Evolutionary conservation across 2,888 invertebrate species (phyloP).

Genomic region (Epinotia brunnichana): DNA sequence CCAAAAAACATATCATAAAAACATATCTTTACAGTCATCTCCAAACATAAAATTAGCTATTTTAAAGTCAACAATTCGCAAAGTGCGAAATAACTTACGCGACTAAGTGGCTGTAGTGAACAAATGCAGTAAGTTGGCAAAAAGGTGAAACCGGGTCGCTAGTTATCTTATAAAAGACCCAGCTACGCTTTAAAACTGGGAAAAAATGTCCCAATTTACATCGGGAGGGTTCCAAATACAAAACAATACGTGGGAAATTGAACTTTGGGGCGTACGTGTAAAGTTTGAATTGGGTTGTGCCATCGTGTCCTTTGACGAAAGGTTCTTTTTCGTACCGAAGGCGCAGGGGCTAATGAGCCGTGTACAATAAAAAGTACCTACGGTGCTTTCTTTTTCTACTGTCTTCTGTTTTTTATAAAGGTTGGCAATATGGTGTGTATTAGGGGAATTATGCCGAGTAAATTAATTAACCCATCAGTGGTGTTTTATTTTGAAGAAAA

Average conservation of each 20-base stretch:
- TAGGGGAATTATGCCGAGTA: constrained; percentile 10
- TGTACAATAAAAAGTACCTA: constrained; percentile 63
- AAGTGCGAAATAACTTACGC: constrained; percentile 41
- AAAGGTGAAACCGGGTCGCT: constrained; percentile 44
- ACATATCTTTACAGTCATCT: background rate
- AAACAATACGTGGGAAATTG: constrained; percentile 42
- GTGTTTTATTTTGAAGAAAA: background rate
- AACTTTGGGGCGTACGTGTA: constrained; percentile 45
- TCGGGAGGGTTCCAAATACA: constrained; percentile 45
- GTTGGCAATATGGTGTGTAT: constrained; percentile 30
- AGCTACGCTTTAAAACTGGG: constrained; percentile 58
- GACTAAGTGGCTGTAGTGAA: constrained; percentile 41
- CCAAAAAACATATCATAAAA: no score
- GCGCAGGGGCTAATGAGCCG: constrained; percentile 65
- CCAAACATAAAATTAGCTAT: constrained; percentile 25
- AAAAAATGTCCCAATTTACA: constrained; percentile 63
- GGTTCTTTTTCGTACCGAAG: constrained; percentile 54
- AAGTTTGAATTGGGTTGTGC: constrained; percentile 46
- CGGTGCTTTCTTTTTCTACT: constrained; percentile 53
- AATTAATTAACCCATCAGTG: background rate
- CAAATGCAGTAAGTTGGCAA: constrained; percentile 43
- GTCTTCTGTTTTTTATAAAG: constrained; percentile 40
- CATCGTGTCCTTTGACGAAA: constrained; percentile 59
- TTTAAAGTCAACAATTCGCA: constrained; percentile 34
- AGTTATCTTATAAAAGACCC: constrained; percentile 55